phyloP scores from a whole-genome alignment of 2,797 vertebrate species.

The Sebastes nivosus region DNA sequence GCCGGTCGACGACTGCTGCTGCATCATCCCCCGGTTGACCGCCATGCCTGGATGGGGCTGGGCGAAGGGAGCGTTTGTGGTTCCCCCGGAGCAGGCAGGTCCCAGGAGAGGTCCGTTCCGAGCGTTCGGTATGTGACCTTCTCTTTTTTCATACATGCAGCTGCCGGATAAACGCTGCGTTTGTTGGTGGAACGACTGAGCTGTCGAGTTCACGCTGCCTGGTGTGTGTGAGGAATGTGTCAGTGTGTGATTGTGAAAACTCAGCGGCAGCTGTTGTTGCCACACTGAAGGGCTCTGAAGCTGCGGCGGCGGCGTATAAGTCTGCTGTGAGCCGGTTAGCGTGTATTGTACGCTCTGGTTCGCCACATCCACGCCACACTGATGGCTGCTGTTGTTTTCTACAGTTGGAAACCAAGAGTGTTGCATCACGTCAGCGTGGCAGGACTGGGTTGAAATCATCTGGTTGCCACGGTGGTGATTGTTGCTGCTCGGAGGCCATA shows the following conservation, averaged over 20 bases:
- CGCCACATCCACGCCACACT: neutral
- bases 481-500: constrained; percentile 2
- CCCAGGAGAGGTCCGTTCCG: neutral
- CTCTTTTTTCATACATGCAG: constrained; percentile 58
- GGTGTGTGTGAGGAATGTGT: constrained; percentile 14
- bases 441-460: constrained; percentile 1
- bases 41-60: neutral
- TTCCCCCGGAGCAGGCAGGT: neutral
- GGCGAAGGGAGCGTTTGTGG: neutral
- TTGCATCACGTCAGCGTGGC: neutral
- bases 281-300: neutral
- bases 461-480: neutral
- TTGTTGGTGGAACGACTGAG: constrained; percentile 3
- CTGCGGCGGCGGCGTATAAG: neutral
- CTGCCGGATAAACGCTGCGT: constrained; percentile 20
- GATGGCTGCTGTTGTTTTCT: constrained; percentile 7
- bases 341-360: neutral
- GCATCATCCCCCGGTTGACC: neutral
- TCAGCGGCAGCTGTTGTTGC: constrained; percentile 17
- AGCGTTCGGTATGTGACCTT: neutral
- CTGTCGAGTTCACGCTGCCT: neutral
- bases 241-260: constrained; percentile 13
- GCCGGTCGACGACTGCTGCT: neutral
- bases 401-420: constrained; percentile 11
- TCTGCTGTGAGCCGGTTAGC: neutral